A percentile compares a stretch with the other conserved stretches of the same genome.
Conservation (phyloP, 2,113 vertebrate species). For the Salvator merianae region DNA sequence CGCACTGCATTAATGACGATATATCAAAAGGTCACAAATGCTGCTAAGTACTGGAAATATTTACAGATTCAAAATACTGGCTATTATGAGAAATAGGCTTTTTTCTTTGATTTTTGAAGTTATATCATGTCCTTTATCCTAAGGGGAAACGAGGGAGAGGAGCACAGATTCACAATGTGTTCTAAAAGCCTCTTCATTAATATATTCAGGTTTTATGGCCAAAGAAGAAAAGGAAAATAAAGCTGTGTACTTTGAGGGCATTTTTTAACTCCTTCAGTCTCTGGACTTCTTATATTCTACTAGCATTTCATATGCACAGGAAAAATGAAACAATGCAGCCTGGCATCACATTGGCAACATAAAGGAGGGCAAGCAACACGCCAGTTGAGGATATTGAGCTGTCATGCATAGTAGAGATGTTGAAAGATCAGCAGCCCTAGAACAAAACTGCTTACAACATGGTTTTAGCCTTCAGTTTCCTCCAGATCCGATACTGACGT, state of each 20-base stretch:
- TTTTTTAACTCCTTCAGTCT: not conserved
- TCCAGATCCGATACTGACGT: not conserved
- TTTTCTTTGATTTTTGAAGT: not conserved
- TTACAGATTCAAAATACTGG: not conserved
- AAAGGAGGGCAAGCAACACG: not conserved
- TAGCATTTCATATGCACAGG: not conserved
- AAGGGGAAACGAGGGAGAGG: not conserved
- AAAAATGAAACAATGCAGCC: not conserved
- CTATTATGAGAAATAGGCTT: not conserved
- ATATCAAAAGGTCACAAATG: not conserved
- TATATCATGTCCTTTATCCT: too few species aligned
- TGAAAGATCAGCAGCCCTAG: not conserved
- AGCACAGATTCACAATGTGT: not conserved
- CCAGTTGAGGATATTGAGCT: not conserved
- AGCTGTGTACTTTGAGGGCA: not conserved
- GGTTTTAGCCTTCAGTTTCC: not conserved
- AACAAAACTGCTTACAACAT: not conserved
- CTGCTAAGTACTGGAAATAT: not conserved
- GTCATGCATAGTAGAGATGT: not conserved
- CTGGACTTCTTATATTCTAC: not conserved
- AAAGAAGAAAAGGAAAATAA: not conserved
- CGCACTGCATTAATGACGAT: not conserved
- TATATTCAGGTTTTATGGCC: not conserved
- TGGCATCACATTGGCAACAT: not conserved
- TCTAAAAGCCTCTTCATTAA: not conserved